Percentiles rank a stretch among this genome's conserved stretches.
Evolutionary conservation across 2,888 invertebrate species (phyloP).

Genomic region (Orthosia gothica): DNA sequence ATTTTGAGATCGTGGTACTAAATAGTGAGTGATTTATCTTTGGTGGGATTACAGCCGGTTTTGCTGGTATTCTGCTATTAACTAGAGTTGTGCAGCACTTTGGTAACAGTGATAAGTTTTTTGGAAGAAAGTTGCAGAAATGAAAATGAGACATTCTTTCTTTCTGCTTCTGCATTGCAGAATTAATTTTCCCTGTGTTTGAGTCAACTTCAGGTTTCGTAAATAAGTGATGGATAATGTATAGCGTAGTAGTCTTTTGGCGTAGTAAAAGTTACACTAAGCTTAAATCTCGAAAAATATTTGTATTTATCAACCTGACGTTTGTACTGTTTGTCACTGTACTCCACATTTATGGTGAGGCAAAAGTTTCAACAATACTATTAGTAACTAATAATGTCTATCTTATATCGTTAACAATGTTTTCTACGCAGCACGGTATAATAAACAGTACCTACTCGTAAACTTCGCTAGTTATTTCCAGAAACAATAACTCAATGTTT

Average conservation of each 20-base stretch:
- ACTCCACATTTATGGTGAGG: no score
- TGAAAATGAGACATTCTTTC: not conserved
- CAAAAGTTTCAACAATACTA: no score
- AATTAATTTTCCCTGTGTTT: no score
- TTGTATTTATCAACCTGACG: no score
- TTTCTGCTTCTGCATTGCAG: not conserved
- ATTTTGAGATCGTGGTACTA: constrained; percentile 5
- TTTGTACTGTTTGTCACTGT: no score
- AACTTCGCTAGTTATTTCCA: constrained; percentile 14
- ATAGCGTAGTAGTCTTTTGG: no score
- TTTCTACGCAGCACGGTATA: not conserved
- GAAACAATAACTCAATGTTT: constrained; percentile 25
- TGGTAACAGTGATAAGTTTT: not conserved
- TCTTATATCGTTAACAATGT: not conserved
- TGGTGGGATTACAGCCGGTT: not conserved
- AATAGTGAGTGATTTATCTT: not conserved
- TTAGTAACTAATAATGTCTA: no score
- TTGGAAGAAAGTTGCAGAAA: not conserved
- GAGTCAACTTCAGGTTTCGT: no score
- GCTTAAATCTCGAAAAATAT: no score
- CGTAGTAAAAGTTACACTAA: no score
- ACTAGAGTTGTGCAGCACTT: not conserved
- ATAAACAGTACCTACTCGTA: not conserved
- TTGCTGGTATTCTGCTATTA: not conserved
- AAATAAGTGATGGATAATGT: no score